Base-by-base conservation (phyloP, 2,113 vertebrate species). In the Boulengeromyrus knoepffleri region DNA sequence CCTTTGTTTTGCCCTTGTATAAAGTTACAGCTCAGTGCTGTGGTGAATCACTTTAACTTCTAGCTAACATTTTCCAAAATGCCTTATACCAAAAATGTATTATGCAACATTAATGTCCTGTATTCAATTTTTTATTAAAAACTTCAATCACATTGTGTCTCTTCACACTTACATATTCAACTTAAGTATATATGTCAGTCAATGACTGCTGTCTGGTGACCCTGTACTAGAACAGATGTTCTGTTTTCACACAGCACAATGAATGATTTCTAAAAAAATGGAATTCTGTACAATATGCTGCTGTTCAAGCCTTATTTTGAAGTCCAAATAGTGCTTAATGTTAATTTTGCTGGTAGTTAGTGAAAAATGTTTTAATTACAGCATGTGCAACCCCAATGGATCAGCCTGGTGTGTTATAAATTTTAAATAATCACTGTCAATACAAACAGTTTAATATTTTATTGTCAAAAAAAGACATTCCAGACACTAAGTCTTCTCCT, bases 61-160 rank as follows among this genome's bases (percentile, higher is more conserved):
- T 53, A 62, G 19, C 85, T n/a, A 52, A 88, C 92, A 87, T 74
- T 49, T 90, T 83, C 47, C 88, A 88, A 46, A 12, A 53, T 91
- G 62, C 27, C 90, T 74, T 89, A 90, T 36, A 50, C 58, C 89
- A 80, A 89, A 87, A 91, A 91, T 89, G 80, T 90, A 74, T 70
- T 89, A 86, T 91, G 91, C 91, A 93, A 91, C 92, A 84, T 92
- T 92, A 91, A 88, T 92, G 86, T 88, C 91, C 88, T 94, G 90
- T 92, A 91, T 92, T 92, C 92, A 92, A 83, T 91, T 89, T 90
- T 90, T 89, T 88, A 92, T 92, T 84, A 89, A 95, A 94, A 93
- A 31, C 8, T 31, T 87, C 4, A 87, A 50, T 17, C 13, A 31
- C 13, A 1, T 86, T 52, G 24, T 8, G 6, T 17, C 10, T 47